A percentile compares a stretch with the other conserved stretches of the same genome.
These are phyloP conservation scores for Philaenus spumarius DNA, from an alignment of 1,140 invertebrate species.

Conservation along the genomic window DNA sequence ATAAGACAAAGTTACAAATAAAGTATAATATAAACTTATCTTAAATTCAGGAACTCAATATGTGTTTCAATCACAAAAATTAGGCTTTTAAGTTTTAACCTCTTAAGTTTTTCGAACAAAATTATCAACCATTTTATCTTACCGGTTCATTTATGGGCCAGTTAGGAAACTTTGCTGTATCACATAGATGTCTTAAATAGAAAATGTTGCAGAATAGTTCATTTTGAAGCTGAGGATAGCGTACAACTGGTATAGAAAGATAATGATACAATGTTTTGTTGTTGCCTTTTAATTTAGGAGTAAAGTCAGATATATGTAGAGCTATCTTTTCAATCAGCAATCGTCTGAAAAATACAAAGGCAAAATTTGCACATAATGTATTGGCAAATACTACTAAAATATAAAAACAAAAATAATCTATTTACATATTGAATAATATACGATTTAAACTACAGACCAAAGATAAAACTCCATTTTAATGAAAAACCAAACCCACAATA, in stretches of 20 bases:
- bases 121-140: slow-evolving; percentile 33
- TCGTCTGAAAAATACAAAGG: too few relatives aligned
- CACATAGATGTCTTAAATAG: slow-evolving; percentile 94
- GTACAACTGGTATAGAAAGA: slow-evolving; percentile 90
- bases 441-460: too few relatives aligned
- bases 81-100: slow-evolving; percentile 9
- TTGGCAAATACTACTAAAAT: too few relatives aligned
- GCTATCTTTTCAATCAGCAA: slow-evolving; percentile 96
- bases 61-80: slow-evolving; percentile 7
- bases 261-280: slow-evolving; percentile 94
- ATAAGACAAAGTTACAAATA: too few relatives aligned
- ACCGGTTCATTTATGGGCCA: slow-evolving; percentile 97
- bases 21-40: too few relatives aligned
- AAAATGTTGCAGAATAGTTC: slow-evolving; percentile 99
- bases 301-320: slow-evolving; percentile 94
- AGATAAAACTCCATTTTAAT: too few relatives aligned
- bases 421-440: too few relatives aligned
- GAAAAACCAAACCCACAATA: too few relatives aligned
- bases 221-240: slow-evolving; percentile 90
- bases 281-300: slow-evolving; percentile 86
- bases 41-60: too few relatives aligned
- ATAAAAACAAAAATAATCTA: too few relatives aligned
- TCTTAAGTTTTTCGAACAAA: too few relatives aligned
- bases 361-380: too few relatives aligned
- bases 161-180: slow-evolving; percentile 82